phyloP scores from a whole-genome alignment of 2,113 vertebrate species.

The Solenodon paradoxus region DNA sequence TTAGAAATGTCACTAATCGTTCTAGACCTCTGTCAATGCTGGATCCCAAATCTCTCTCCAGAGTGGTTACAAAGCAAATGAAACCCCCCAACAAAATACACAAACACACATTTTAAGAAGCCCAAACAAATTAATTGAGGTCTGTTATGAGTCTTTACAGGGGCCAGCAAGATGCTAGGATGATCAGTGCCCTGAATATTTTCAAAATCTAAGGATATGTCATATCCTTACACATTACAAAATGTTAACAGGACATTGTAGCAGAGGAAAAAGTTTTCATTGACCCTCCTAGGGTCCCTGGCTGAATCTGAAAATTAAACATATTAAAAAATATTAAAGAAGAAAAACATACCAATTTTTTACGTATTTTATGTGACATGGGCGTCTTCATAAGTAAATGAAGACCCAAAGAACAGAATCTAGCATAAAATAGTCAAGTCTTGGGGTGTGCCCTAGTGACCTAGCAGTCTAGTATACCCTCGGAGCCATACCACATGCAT shows the following conservation, averaged over 20 bases:
- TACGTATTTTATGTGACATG: not conserved
- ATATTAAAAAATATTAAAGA: not conserved
- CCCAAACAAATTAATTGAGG: not conserved
- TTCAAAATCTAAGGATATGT: not conserved
- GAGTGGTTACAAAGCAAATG: not conserved
- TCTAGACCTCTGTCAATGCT: not conserved
- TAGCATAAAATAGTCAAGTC: no score
- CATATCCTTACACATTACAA: not conserved
- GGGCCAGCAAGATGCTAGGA: not conserved
- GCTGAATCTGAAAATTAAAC: not conserved
- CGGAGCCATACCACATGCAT: no score
- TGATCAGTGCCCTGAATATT: not conserved
- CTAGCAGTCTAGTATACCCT: no score
- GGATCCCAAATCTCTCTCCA: not conserved
- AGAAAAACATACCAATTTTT: not conserved
- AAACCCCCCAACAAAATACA: not conserved
- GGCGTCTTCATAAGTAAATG: not conserved
- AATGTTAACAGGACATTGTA: not conserved
- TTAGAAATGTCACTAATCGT: not conserved
- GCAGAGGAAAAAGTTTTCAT: not conserved
- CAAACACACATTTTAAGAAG: not conserved
- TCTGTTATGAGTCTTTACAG: not conserved
- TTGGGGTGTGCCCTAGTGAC: no score
- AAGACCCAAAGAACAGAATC: slow-evolving; percentile 20
- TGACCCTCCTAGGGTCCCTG: not conserved